These are phyloP conservation scores for Tachuris rubrigastra DNA, from an alignment of 2,113 vertebrate species.

Conservation along the genomic window DNA sequence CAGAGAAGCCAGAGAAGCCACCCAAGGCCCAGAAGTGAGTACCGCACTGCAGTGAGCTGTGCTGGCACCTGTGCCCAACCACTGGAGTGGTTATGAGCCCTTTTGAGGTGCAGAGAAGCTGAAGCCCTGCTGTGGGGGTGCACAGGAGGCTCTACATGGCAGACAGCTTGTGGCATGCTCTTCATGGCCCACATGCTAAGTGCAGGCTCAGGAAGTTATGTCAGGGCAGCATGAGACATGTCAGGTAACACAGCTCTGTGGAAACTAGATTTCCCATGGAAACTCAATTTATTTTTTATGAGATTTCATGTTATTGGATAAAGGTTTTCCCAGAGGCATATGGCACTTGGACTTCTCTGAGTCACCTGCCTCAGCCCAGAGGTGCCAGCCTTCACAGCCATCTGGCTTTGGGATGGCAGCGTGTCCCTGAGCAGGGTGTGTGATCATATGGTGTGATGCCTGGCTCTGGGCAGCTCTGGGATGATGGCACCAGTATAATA, in stretches of 20 bases:
- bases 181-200: fast-evolving
- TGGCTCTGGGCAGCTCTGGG: neutral
- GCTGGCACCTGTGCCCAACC: fast-evolving
- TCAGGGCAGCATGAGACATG: neutral
- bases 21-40: constrained; percentile 91
- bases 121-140: neutral
- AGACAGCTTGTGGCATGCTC: fast-evolving
- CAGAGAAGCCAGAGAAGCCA: constrained; percentile 87
- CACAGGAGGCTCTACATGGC: fast-evolving
- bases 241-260: neutral
- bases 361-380: neutral
- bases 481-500: too few relatives aligned
- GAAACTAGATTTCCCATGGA: constrained; percentile 4
- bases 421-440: neutral
- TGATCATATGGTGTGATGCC: fast-evolving
- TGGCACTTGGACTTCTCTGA: neutral
- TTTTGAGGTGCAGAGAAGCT: neutral
- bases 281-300: constrained; percentile 40
- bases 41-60: fast-evolving
- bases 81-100: neutral
- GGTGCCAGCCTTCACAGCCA: neutral
- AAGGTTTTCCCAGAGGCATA: neutral
- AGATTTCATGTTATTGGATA: neutral
- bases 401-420: fast-evolving
- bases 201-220: neutral